phyloP scores from a whole-genome alignment of 2,797 vertebrate species.

The Numenius phaeopus region DNA sequence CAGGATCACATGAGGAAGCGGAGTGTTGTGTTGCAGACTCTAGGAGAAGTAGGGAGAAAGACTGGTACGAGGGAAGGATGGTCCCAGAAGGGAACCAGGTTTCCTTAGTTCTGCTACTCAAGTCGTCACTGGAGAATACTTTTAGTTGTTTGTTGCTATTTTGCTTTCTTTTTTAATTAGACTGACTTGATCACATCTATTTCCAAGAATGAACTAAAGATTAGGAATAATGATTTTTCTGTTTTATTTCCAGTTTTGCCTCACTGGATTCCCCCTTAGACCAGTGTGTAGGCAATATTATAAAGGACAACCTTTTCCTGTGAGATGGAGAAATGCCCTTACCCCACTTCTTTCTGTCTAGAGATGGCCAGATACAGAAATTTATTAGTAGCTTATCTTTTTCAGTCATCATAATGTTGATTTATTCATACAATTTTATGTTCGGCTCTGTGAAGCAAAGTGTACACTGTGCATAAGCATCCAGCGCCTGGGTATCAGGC shows the following conservation, averaged over 20 bases:
- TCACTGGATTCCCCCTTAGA: neutral
- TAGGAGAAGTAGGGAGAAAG: neutral
- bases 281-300: neutral
- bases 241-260: neutral
- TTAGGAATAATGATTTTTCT: neutral
- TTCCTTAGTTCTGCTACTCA: neutral
- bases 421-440: neutral
- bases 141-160: neutral
- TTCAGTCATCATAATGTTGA: neutral
- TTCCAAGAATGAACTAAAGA: neutral
- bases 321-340: neutral
- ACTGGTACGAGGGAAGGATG: neutral
- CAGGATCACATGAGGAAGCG: neutral
- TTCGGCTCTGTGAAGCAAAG: neutral
- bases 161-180: neutral
- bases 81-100: neutral
- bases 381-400: neutral
- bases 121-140: neutral
- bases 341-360: neutral
- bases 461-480: neutral
- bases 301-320: neutral
- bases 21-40: neutral
- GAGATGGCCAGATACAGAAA: neutral
- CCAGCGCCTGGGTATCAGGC: neutral
- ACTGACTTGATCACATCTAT: neutral